Evolutionary conservation across 2,888 invertebrate genomes (phyloP), one percentile per base, ranked within the genome.

Genomic region (Phengaris alcon): DNA sequence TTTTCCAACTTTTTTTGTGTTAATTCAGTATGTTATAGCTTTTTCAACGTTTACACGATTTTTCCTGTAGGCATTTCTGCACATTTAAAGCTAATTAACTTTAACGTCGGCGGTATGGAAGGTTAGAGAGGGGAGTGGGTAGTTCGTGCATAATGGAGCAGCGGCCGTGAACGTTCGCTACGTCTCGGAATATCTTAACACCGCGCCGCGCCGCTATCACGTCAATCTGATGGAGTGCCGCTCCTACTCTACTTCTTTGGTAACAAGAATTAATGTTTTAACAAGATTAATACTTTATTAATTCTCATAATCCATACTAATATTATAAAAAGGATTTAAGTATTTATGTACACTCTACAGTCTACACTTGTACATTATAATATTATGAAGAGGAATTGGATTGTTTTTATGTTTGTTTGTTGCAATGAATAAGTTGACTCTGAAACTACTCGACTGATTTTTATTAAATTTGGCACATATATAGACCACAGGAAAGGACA

Each of bases 141-240:
- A 79, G 80, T 82, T 86, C 82, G 81, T 89, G 83, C 88, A 90
- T 90, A 87, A 90, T 90, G 80, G 83, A 90, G 84, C 82, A 83
- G 77, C 84, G 88, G 88, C 86, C 85, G 85, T 85, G 84, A 87
- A 84, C 82, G 80, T 80, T 84, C 83, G 84, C 83, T 80, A 81
- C 86, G 83, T 86, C 88, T 89, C 85, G 77, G 90, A 91, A 90
- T 90, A 90, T 88, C 90, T 90, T 86, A 90, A 84, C 84, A 86
- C 57, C 15, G 35, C 35, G 87, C 81, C 84, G 83, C 84, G 82
- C 83, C 80, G 84, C 83, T 82, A 84, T 83, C 86, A 84, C 86
- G 84, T 86, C 87, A 85, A 83, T 85, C 82, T 82, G 78, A 59
- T 1, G 46, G 73, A 44, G 79, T 81, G 78, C 83, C 77, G 82